Base-by-base conservation (phyloP, 2,888 invertebrate species). In the Agrenia bidenticulata region DNA sequence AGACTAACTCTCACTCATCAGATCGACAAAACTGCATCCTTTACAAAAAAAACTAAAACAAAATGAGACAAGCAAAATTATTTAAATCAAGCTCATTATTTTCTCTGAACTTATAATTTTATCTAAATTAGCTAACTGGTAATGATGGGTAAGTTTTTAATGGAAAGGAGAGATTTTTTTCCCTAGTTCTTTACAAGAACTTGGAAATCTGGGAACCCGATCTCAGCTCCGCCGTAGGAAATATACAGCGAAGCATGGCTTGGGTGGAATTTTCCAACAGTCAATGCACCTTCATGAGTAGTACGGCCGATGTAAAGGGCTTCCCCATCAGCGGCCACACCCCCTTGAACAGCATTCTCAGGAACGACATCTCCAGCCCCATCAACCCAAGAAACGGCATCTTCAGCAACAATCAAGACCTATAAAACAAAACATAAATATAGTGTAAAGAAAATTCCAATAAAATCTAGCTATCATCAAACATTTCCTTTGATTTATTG, bases 161-260 rank as follows among this genome's bases (percentile, higher is more conserved):
- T 32, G 32, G 11, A 32, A 4, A 32, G 11, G 11, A 32, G 32
- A 27, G 54, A 26, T 11, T 7, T 7, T 5, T 15, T 45, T 45
- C 5, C 5, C 45, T 45, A 58, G 55, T 76, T 76, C 45, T 73
- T 67, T 41, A 86, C 82, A 65, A 92, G 86, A 76, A 93, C 82
- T 83, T 93, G 92, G 78, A 88, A 93, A 58, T 90, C 88, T n/a
- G 85, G 84, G 83, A 87, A 90, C 56, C 87, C 86, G 63, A 91
- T 80, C 79, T 93, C 93, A 77, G 32, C 66, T 42, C 69, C 69
- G 13, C 69, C 69, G 56, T 69, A 69, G 49, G 51, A 15, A 59
- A 93, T 90, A 84, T 93, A 93, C 79, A 89, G 87, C 61, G 87
- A 87, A 26, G 85, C 88, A 78, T 92, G 92, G 9, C 89, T 89